A percentile compares a stretch with the other conserved stretches of the same genome.
phyloP scores from a whole-genome alignment of 2,797 vertebrate species.

The Centropyge bicolor region DNA sequence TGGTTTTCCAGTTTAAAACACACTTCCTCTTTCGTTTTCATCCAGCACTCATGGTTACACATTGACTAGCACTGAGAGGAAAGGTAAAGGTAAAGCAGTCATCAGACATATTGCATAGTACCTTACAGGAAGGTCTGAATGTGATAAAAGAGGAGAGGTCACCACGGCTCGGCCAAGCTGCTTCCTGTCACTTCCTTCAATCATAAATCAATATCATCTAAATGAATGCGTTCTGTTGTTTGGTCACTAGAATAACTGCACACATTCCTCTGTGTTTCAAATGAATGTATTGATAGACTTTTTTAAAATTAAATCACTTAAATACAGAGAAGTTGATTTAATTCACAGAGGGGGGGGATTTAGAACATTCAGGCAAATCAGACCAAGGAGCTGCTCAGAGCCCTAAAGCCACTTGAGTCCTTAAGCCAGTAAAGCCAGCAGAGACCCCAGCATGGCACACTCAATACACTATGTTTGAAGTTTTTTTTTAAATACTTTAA shows the following conservation, averaged over 20 bases:
- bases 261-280: not conserved
- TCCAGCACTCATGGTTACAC: slow-evolving; percentile 31
- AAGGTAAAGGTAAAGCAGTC: slow-evolving; percentile 6
- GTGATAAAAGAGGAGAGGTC: not conserved
- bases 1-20: slow-evolving; percentile 15
- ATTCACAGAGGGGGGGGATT: no score
- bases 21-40: slow-evolving; percentile 19
- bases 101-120: no score
- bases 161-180: not conserved
- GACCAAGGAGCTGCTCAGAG: no score
- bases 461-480: no score
- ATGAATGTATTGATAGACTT: not conserved
- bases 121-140: not conserved
- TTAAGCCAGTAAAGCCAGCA: no score
- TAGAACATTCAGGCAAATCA: no score
- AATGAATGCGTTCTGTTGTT: not conserved
- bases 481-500: no score
- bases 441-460: no score
- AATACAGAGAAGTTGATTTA: no score
- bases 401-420: no score
- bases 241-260: not conserved
- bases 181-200: not conserved
- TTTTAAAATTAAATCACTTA: not conserved
- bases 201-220: not conserved
- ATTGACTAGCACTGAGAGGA: slow-evolving; percentile 33